A percentile compares a stretch with the other conserved stretches of the same genome.
phyloP scores from a whole-genome alignment of 2,888 invertebrate species.

The Rosalia funebris region DNA sequence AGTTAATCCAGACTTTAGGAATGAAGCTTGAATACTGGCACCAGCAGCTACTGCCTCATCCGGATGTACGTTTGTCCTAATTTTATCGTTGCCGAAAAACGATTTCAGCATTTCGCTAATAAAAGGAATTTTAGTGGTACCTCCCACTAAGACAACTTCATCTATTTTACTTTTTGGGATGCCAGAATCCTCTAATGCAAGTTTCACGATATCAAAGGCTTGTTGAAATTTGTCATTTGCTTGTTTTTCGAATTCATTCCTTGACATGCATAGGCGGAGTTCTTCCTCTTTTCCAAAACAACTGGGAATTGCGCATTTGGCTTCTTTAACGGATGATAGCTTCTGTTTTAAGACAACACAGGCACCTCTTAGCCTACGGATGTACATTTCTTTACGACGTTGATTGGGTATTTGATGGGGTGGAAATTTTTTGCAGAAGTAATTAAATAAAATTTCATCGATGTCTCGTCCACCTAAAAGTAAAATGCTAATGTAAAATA shows the following conservation, averaged over 20 bases:
- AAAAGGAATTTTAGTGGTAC: conserved; percentile 50
- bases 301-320: not conserved
- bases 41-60: conserved; percentile 52
- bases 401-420: not conserved
- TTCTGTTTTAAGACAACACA: conserved; percentile 31
- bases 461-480: conserved; percentile 39
- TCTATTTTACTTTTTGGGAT: conserved; percentile 41
- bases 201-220: conserved; percentile 40
- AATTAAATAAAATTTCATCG: conserved; percentile 34
- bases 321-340: conserved; percentile 18
- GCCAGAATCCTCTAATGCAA: conserved; percentile 38
- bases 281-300: not conserved
- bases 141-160: conserved; percentile 51
- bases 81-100: conserved; percentile 41
- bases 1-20: conserved; percentile 31
- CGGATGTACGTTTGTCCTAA: conserved; percentile 45
- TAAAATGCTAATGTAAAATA: no score
- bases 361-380: conserved; percentile 21
- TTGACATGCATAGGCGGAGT: conserved; percentile 31
- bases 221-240: conserved; percentile 36
- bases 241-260: conserved; percentile 46
- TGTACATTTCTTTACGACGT: no score
- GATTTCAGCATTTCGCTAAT: conserved; percentile 40
- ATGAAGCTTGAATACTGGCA: conserved; percentile 48
- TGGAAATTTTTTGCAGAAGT: conserved; percentile 21